Evolutionary conservation across 2,888 invertebrate genomes (phyloP), one percentile per base, ranked within the genome.

Genomic region (Zelleria hepariella): DNA sequence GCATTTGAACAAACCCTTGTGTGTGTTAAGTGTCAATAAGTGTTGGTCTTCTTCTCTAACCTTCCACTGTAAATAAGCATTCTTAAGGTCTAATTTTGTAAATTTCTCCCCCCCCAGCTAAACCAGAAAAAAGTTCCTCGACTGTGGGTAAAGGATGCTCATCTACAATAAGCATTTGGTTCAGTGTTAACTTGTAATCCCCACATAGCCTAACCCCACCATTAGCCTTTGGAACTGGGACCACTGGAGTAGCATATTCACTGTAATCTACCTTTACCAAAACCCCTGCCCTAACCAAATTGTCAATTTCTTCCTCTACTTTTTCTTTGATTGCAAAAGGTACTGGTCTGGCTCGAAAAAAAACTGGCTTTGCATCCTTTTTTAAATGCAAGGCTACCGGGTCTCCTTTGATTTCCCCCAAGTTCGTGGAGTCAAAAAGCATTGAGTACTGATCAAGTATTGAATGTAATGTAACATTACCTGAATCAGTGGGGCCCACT

Each of bases 1-100:
- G 58, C 65, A 67, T 54, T 59, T 62, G 58, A 64, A 67, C 8
- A 68, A 23, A 0, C 67, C 68, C 6, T 60, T 61, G 1, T 52
- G 57, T 2, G 67, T 66, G 56, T 62, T 65, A 1, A 67, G 64
- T 0, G 65, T 65, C 1, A 65, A 65, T 0, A 66, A 57, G 1
- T 60, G 55, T 42, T 66, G 65, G 0, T 49, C 49, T 10, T 49
- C 49, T 10, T 42, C 42, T 15, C 42, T 15, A 1, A 49, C 2
- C 2, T n/a, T 6, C 7, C n/a, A 49, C 20, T 49, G 7, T 20
- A 20, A 20, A 18, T 49, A 49, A 6, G 49, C 10, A 49, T 49
- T 18, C 6, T 20, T 49, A 6, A 49, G 18, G 6, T 49, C 49
- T 18, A 49, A 20, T 49, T 49, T 49, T 7, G 49, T 49, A 49